Conservation (phyloP, 2,113 vertebrate genomes). For the Aegotheles bennettii region DNA sequence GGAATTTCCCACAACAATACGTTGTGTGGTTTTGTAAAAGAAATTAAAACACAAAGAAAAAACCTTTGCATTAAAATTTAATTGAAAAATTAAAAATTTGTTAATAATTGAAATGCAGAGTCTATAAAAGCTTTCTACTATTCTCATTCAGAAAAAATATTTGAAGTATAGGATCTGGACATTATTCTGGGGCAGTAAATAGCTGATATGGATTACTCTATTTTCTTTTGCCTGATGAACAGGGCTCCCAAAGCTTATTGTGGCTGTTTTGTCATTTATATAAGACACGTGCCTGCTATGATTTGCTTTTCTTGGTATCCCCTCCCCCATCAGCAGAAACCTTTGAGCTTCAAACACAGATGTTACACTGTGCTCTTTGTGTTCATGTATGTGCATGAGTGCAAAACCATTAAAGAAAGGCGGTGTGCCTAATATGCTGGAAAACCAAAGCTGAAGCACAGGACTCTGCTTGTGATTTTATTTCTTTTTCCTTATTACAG, state of each 20-base stretch:
- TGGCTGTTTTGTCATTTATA: slow-evolving; percentile 35
- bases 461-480: neutral
- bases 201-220: slow-evolving; percentile 9
- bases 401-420: neutral
- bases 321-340: slow-evolving; percentile 58
- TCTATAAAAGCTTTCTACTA: neutral
- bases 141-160: neutral
- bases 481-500: neutral
- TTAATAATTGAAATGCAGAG: slow-evolving; percentile 9
- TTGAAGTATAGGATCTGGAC: neutral
- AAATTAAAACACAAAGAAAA: neutral
- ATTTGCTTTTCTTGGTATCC: slow-evolving; percentile 66
- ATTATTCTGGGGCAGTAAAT: neutral
- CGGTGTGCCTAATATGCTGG: neutral
- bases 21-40: neutral
- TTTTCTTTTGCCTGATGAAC: slow-evolving; percentile 46
- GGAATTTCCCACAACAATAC: neutral
- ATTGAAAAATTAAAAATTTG: neutral
- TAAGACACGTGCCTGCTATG: slow-evolving; percentile 51
- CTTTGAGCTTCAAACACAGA: slow-evolving; percentile 52
- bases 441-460: neutral
- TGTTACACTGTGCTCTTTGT: slow-evolving; percentile 42
- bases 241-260: slow-evolving; percentile 18
- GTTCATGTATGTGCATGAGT: neutral
- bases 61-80: neutral